Evolutionary conservation across 2,113 vertebrate genomes (phyloP), one percentile per base, ranked within the genome.

Genomic region (Pogona vitticeps): DNA sequence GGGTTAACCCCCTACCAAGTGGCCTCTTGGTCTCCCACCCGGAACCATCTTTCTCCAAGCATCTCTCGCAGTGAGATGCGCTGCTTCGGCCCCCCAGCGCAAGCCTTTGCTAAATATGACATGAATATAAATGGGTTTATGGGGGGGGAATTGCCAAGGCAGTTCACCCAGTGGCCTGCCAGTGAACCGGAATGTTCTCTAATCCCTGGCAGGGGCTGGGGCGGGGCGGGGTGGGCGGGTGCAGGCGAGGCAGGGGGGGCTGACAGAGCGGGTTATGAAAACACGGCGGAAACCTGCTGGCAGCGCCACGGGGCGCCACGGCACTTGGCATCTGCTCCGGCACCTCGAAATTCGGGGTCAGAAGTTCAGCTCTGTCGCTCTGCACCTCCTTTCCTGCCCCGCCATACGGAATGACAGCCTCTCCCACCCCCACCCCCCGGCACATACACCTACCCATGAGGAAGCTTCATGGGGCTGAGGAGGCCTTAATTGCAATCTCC

Each of bases 171-270:
- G 68, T 90, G 94, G 17, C 90, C 91, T 93, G 89, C 92, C 79
- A 86, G 6, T 94, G 92, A 93, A 91, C 93, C 89, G 82, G 90
- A 91, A 91, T 67, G 79, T 82, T 7, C 75, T 71, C 31, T 82
- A 38, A 82, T 76, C 61, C 83, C 72, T 65, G 59, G 58, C 59
- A 76, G 9, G 81, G n/a, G 28, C 71, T 42, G 38, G 82, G n/a
- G n/a, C 65, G 38, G 46, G 82, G 68, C 61, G 78, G 65, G 61
- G 61, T 21, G 52, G 61, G 15, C 6, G 36, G 40, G 38, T 28
- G 70, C 31, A 33, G 67, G 80, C 58, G 86, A 20, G 38, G 42
- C 67, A 56, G 1, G 8, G 3, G 73, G n/a, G 68, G 68, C 58
- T 61, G 0, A 67, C 76, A 83, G 59, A 6, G 56, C 6, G 70